Evolutionary conservation across 2,888 invertebrate genomes (phyloP).

Genomic region (Xylophagus ater): DNA sequence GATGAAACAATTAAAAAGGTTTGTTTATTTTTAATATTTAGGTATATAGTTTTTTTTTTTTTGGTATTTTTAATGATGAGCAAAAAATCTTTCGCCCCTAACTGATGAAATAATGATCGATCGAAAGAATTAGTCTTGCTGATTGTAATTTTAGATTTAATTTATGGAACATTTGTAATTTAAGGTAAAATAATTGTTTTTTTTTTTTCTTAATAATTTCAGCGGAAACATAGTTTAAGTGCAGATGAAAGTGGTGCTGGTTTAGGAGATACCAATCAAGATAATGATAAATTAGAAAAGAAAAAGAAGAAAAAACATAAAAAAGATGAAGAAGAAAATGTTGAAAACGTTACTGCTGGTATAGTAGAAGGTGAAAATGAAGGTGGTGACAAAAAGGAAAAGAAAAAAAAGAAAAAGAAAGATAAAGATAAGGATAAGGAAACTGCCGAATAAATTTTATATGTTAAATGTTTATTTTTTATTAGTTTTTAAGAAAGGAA

Average conservation of each 20-base stretch:
- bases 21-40: background rate
- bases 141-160: background rate
- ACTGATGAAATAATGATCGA: conserved; percentile 14
- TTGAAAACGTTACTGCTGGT: conserved; percentile 24
- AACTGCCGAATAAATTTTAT: conserved; percentile 27
- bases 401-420: conserved; percentile 71
- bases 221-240: conserved; percentile 48
- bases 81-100: conserved; percentile 18
- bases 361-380: conserved; percentile 31
- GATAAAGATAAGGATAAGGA: conserved; percentile 51
- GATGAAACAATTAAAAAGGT: background rate
- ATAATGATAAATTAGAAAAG: conserved; percentile 44
- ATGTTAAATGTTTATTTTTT: no score
- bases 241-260: conserved; percentile 22
- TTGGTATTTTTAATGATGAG: conserved; percentile 12
- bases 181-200: conserved; percentile 2
- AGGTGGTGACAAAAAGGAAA: conserved; percentile 46
- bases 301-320: conserved; percentile 57
- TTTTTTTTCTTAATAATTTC: conserved; percentile 10
- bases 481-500: no score
- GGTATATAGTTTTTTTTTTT: background rate
- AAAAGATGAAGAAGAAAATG: conserved; percentile 41
- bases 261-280: conserved; percentile 35
- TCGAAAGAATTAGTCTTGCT: conserved; percentile 19
- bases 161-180: no score